Evolutionary conservation across 1,140 invertebrate genomes (phyloP), one percentile per base, ranked within the genome.

Genomic region (Tetramorium simillimum): DNA sequence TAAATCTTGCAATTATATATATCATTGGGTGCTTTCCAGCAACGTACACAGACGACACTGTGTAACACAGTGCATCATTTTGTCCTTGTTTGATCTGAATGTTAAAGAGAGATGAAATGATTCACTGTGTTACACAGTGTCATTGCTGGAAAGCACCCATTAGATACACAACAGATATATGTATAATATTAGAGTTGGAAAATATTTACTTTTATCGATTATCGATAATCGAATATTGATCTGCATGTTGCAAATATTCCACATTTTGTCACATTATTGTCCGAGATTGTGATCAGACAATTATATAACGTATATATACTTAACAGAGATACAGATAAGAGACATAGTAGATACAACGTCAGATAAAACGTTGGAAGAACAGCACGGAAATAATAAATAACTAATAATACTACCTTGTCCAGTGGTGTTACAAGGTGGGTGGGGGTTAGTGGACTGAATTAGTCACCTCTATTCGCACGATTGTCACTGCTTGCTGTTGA

Each of bases 391-490:
- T 73, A 90, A 91, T 81, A 89, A 90, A 87, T 88, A 92, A 89
- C 88, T 89, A 91, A 88, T 92, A 90, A 90, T 92, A 93, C 92
- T 93, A 93, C 92, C 92, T 93, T 92, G 88, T 90, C 77, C 72
- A 86, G 73, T 91, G 91, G 87, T 92, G 90, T 92, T 91, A 93
- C 91, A 90, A 90, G 89, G 90, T 91, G 90, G 89, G 89, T 93
- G 90, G 88, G 89, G 90, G 86, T 94, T 92, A 93, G 87, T 92
- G 90, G 89, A 93, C 89, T 92, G 86, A 90, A 86, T 90, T 91
- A 93, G 88, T 92, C 92, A 95, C 95, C 95, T 95, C 95, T 95
- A 78, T 95, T 94, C 65, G 94, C 93, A 80, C 94, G 94, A 77
- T 93, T 95, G 82, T 95, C 95, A 89, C 92, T 93, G 91, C 92